phyloP scores from a whole-genome alignment of 1,140 invertebrate species.

The Drosophila repleta region DNA sequence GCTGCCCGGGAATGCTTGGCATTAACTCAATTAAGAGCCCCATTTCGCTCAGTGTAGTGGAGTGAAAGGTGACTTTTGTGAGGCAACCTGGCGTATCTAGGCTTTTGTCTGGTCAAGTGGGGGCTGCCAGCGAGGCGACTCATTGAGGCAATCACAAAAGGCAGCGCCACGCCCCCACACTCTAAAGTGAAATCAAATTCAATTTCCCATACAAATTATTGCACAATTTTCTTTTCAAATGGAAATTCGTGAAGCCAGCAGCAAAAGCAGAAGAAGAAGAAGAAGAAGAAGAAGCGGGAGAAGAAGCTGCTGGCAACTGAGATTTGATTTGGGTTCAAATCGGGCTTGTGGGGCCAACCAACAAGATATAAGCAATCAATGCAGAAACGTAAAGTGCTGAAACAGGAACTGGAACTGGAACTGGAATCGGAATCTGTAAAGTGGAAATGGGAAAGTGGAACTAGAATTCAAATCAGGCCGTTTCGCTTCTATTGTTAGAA shows the following conservation, averaged over 20 bases:
- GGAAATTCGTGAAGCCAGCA: background rate
- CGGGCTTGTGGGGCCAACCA: conserved; percentile 9
- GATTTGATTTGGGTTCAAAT: conserved; percentile 50
- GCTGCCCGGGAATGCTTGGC: too few relatives aligned
- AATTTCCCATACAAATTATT: conserved; percentile 7
- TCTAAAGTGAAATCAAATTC: background rate
- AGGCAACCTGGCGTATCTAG: too few relatives aligned
- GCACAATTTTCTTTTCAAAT: background rate
- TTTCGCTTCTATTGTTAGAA: conserved; percentile 34
- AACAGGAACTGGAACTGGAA: background rate
- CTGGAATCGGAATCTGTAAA: background rate
- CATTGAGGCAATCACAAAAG: too few relatives aligned
- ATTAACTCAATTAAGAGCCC: too few relatives aligned
- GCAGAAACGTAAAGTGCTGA: conserved; percentile 31
- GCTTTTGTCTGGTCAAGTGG: too few relatives aligned
- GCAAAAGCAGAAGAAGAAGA: too few relatives aligned
- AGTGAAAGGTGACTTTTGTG: too few relatives aligned
- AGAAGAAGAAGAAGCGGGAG: background rate
- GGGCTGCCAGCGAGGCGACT: too few relatives aligned
- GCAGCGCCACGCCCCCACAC: too few relatives aligned
- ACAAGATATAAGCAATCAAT: conserved; percentile 61
- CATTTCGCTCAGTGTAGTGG: too few relatives aligned
- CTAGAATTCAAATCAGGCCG: conserved; percentile 23
- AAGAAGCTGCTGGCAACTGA: background rate
- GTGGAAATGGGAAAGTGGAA: background rate